phyloP scores from a whole-genome alignment of 1,140 invertebrate genomes.

The Anastrepha obliqua region DNA sequence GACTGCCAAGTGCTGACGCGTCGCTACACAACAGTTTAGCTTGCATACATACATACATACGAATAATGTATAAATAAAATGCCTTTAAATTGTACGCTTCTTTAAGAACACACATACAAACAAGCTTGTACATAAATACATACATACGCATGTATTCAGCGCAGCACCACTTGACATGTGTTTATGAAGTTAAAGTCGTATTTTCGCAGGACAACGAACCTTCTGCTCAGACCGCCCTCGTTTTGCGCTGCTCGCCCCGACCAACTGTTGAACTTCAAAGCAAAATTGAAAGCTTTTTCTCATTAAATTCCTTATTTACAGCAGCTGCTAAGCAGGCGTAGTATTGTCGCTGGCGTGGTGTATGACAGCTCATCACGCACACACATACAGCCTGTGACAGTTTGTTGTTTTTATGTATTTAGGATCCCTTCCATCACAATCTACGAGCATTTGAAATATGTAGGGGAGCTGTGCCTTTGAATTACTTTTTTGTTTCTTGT shows the following conservation, averaged over 20 bases:
- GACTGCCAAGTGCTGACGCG: too few species aligned
- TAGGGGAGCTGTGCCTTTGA: constrained; percentile 12
- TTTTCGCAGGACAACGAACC: neutral
- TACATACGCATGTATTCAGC: neutral
- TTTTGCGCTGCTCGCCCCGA: neutral
- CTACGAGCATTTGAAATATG: neutral
- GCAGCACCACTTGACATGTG: neutral
- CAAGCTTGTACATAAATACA: too few species aligned
- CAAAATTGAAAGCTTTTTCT: constrained; percentile 21
- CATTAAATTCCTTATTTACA: constrained; percentile 15
- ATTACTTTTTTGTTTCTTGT: neutral
- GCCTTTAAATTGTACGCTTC: too few species aligned
- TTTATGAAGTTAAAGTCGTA: neutral
- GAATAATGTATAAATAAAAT: too few species aligned
- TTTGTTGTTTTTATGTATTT: neutral
- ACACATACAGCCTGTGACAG: neutral
- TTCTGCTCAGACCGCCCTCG: neutral
- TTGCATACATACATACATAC: too few species aligned
- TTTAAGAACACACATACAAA: too few species aligned
- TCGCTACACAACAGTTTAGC: too few species aligned
- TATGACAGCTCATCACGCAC: neutral
- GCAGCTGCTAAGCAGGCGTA: neutral
- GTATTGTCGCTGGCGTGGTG: neutral
- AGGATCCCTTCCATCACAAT: neutral
- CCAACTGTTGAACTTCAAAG: constrained; percentile 27